A percentile compares a stretch with the other conserved stretches of the same genome.
These are phyloP conservation scores for Parapsyche elsis DNA, from an alignment of 1,140 invertebrate species.

Conservation along the genomic window DNA sequence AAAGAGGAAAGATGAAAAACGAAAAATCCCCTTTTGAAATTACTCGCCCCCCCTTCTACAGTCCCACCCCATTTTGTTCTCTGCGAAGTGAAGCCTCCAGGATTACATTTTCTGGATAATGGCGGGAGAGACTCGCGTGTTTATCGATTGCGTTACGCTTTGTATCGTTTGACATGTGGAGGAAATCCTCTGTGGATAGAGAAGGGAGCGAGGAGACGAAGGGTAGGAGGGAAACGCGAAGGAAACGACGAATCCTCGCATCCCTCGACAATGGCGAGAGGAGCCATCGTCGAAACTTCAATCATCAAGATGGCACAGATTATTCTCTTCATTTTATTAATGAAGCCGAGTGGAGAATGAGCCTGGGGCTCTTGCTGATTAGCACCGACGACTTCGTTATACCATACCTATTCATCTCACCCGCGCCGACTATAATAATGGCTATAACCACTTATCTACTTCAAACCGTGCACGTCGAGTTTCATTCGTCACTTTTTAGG, in stretches of 20 bases:
- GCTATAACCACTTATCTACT: too few species aligned
- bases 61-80: background rate
- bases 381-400: background rate
- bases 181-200: background rate
- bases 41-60: background rate
- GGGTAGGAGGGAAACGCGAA: background rate
- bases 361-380: background rate
- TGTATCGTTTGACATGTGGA: constrained; percentile 17
- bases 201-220: background rate
- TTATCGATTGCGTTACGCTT: constrained; percentile 20
- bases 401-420: background rate
- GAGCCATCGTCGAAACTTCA: constrained; percentile 12
- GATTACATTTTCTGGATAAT: constrained; percentile 1
- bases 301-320: constrained; percentile 23
- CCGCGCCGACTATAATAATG: too few species aligned
- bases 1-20: background rate
- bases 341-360: background rate
- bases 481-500: too few species aligned
- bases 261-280: background rate
- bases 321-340: constrained; percentile 20
- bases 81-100: constrained; percentile 5
- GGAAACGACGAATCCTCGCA: background rate
- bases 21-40: constrained; percentile 17
- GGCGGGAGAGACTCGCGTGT: background rate
- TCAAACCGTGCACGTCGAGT: too few species aligned